Conservation (phyloP, 2,113 vertebrate species). For the Pardalotus punctatus region DNA sequence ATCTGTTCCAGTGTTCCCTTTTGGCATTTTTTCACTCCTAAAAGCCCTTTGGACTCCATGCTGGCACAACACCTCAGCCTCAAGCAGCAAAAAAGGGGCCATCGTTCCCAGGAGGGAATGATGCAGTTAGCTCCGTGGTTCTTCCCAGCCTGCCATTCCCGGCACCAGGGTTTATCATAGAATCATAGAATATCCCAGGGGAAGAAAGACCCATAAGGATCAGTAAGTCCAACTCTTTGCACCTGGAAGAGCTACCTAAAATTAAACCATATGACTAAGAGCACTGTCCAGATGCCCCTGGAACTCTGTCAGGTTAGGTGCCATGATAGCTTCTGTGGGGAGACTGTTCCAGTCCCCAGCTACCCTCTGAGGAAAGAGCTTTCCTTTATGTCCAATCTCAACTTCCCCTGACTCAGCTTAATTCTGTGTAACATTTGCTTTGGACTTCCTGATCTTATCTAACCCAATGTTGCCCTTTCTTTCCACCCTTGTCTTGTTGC, state of each 20-base stretch:
- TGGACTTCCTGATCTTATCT: background rate
- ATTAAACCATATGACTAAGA: background rate
- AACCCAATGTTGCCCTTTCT: background rate
- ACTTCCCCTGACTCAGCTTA: background rate
- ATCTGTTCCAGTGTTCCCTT: background rate
- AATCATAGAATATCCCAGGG: background rate
- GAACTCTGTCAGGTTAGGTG: background rate
- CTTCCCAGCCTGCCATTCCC: background rate
- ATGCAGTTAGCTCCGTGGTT: background rate
- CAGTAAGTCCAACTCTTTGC: background rate
- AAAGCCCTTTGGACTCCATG: background rate
- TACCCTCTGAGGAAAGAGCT: too few species aligned
- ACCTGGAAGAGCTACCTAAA: background rate
- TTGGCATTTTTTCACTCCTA: background rate
- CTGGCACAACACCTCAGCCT: background rate
- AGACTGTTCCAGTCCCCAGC: background rate
- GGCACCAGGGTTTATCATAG: background rate
- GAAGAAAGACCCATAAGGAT: background rate
- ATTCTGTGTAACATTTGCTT: background rate
- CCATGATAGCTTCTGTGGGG: fast-evolving
- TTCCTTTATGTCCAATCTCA: background rate
- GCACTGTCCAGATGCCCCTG: background rate
- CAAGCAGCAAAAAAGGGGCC: background rate
- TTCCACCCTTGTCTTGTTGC: background rate
- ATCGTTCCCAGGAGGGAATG: background rate